phyloP scores from a whole-genome alignment of 2,113 vertebrate genomes.

The Scomber scombrus region DNA sequence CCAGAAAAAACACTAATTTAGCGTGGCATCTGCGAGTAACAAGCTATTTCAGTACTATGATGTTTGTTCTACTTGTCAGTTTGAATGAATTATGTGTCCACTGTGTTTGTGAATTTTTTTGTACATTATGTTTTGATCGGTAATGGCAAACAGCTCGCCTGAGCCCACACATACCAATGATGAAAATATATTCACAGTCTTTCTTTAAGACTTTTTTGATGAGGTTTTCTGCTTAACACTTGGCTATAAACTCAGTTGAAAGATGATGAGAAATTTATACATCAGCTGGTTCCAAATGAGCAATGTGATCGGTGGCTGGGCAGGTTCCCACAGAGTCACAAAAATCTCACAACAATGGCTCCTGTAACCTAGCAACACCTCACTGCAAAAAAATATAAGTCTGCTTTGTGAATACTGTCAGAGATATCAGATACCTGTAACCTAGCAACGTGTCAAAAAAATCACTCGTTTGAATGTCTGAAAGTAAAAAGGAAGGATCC shows the following conservation, averaged over 20 bases:
- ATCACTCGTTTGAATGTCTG: slow-evolving; percentile 4
- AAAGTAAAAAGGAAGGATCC: not conserved
- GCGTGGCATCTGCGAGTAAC: too few relatives aligned
- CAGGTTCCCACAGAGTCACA: slow-evolving; percentile 15
- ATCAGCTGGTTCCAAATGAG: slow-evolving; percentile 9
- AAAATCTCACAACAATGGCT: slow-evolving; percentile 26
- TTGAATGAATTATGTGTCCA: too few relatives aligned
- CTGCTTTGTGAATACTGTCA: slow-evolving; percentile 43
- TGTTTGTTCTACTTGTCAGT: too few relatives aligned
- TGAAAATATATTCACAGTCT: too few relatives aligned
- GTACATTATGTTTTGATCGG: not conserved
- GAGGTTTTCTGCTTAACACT: not conserved
- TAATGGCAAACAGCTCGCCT: not conserved
- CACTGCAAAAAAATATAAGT: slow-evolving; percentile 38
- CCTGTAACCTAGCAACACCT: slow-evolving; percentile 67
- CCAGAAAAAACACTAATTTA: too few relatives aligned
- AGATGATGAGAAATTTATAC: not conserved
- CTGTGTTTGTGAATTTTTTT: too few relatives aligned
- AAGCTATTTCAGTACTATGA: too few relatives aligned
- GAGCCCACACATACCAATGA: not conserved
- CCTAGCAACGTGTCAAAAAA: slow-evolving; percentile 51
- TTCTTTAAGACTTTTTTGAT: not conserved
- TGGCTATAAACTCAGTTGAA: slow-evolving; percentile 1
- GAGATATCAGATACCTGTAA: slow-evolving; percentile 28
- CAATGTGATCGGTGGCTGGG: not conserved